Evolutionary conservation across 2,888 invertebrate genomes (phyloP), one percentile per base, ranked within the genome.

Genomic region (Ellobium chinense): DNA sequence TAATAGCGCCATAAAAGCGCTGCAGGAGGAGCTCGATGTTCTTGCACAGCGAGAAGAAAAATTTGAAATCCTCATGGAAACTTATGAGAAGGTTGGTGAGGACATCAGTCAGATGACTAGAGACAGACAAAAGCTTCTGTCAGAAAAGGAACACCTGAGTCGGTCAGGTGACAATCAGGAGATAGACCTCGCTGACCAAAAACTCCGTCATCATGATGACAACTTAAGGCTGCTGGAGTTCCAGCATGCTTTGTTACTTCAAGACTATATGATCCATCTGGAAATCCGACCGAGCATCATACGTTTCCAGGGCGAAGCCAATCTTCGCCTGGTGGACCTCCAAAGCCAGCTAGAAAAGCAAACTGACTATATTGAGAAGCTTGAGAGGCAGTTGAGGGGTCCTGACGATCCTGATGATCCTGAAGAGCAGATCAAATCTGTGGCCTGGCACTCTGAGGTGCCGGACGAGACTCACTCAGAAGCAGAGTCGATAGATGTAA

Each of bases 281-380:
- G 89, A 89, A 74, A 78, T 91, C 0, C 76, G 89, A 24, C 91
- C 91, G 9, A 88, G 86, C 82, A 88, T 91, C 73, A 90, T 91
- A 29, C 84, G 87, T n/a, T 91, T 87, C 80, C 76, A 85, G 2
- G 88, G 85, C 14, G 88, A 89, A 60, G 80, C 88, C 21, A 84
- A 88, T 62, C 83, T 66, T 37, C 60, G 37, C n/a, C 31, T 63
- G 2, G 27, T 31, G 0, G 81, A 77, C 24, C 72, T 77, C 2
- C 36, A 77, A 56, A 29, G 29, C n/a, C 14, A 34, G 3, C 58
- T 81, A 39, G 46, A 21, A 3, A 58, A 75, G 9, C 68, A 70
- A 14, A 46, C 39, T n/a, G 58, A 31, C 14, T 34, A 36, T 36
- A 31, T 66, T 2, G 75, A 69, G 31, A 75, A 68, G 62, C 54